These are phyloP conservation scores for Zaprionus davidi DNA, from an alignment of 1,140 invertebrate genomes.

Conservation along the genomic window DNA sequence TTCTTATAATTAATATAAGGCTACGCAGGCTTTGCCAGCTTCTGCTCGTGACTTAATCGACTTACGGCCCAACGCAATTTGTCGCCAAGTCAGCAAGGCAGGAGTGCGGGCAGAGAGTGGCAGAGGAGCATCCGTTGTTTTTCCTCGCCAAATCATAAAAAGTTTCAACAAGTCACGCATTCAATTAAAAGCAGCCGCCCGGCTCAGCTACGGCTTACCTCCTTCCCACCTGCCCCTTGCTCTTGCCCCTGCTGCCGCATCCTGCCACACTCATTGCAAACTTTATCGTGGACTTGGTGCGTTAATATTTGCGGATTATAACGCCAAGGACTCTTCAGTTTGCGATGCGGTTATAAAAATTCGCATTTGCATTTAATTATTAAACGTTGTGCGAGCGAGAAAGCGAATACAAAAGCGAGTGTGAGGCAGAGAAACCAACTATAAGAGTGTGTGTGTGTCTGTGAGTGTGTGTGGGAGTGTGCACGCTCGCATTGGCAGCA, in stretches of 20 bases:
- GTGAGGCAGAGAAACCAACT: background rate
- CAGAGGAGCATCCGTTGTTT: background rate
- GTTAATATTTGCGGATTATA: conserved; percentile 72
- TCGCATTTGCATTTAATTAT: conserved; percentile 75
- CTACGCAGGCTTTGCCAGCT: background rate
- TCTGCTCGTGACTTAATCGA: conserved; percentile 51
- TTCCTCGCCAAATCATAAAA: conserved; percentile 67
- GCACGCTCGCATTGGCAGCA: conserved; percentile 1
- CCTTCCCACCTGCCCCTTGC: background rate
- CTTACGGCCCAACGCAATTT: conserved; percentile 44
- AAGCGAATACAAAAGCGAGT: background rate
- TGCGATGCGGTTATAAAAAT: conserved; percentile 46
- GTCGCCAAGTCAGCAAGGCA: conserved; percentile 1
- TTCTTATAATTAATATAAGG: conserved; percentile 59
- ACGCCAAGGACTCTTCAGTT: conserved; percentile 17
- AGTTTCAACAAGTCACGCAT: conserved; percentile 79
- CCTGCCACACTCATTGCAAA: conserved; percentile 6
- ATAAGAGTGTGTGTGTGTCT: background rate
- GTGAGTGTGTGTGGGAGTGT: conserved; percentile 14
- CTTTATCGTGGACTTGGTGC: conserved; percentile 25
- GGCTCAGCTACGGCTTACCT: conserved; percentile 9
- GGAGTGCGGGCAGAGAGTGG: background rate
- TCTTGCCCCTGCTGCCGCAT: background rate
- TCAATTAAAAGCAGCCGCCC: conserved; percentile 66
- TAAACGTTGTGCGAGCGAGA: conserved; percentile 35